Evolutionary conservation across 2,113 vertebrate genomes (phyloP), one percentile per base, ranked within the genome.

Genomic region (Tragelaphus scriptus): DNA sequence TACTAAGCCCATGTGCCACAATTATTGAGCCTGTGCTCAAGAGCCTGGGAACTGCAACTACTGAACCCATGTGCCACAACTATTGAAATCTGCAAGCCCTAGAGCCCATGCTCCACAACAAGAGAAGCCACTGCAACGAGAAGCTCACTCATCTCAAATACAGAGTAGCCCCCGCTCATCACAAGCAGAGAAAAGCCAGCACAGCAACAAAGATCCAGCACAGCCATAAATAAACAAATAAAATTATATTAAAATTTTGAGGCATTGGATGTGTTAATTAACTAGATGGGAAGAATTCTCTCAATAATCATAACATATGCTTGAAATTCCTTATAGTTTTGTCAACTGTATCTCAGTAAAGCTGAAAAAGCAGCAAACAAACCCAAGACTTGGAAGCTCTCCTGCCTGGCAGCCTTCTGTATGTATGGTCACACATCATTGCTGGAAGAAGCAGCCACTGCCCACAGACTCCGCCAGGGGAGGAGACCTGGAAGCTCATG

Each of bases 291-390:
- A 90, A 36, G 65, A 94, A 51, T 49, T 47, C 13, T 36, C 85
- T 51, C 87, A 26, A 25, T 53, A 84, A 75, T 95, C 2, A 85
- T 26, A 25, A 53, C 1, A 0, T 40, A 44, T 17, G 82, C 53
- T 28, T 89, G 71, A 94, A 89, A 71, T 82, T 23, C 82, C 51
- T 71, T 30, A 56, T 8, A 23, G 14, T 82, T 89, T 77, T 94
- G 14, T 77, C 36, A 95, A 55, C 25, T 63, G 61, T n/a, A 55
- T 36, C 36, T 86, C 68, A 86, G 3, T 80, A 65, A 55, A 91
- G 30, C 36, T 49, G 47, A 26, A 3, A 30, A 44, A 21, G 28
- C 28, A 51, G 40, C 12, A 53, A 82, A 55, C 17, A 36, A 65
- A 23, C 19, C 59, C 13, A 19, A 68, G 49, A 14, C 63, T 79